These are phyloP conservation scores for Toxotes jaculatrix DNA, from an alignment of 2,113 vertebrate species.

Conservation along the genomic window DNA sequence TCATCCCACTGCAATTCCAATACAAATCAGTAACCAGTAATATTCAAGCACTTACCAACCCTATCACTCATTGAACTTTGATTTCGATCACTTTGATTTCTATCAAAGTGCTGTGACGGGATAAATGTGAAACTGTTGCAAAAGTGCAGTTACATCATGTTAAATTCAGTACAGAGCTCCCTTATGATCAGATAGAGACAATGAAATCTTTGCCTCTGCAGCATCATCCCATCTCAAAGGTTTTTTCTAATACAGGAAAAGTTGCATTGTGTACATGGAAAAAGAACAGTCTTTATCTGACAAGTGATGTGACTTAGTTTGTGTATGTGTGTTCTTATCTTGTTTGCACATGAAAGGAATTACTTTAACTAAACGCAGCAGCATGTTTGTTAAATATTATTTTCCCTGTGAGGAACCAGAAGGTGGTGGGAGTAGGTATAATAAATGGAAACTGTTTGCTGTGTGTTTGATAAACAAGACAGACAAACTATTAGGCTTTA, in stretches of 20 bases:
- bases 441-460: constrained; percentile 60
- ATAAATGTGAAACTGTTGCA: constrained; percentile 20
- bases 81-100: constrained; percentile 25
- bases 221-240: constrained; percentile 24
- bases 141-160: constrained; percentile 22
- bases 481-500: constrained; percentile 44
- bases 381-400: constrained; percentile 80
- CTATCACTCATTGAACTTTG: no score
- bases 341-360: constrained; percentile 75
- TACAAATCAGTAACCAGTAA: no score
- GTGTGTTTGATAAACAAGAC: constrained; percentile 49
- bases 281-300: constrained; percentile 54
- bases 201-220: constrained; percentile 17
- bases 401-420: constrained; percentile 61
- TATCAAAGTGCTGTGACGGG: constrained; percentile 17
- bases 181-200: constrained; percentile 38
- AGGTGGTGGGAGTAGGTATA: constrained; percentile 64
- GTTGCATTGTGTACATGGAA: constrained; percentile 29
- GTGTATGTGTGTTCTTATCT: constrained; percentile 71
- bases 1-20: no score
- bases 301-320: constrained; percentile 61
- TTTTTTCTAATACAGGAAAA: constrained; percentile 45
- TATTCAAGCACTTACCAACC: no score
- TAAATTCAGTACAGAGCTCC: constrained; percentile 20
- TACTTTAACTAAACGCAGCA: constrained; percentile 68